Evolutionary conservation across 2,888 invertebrate genomes (phyloP).

Genomic region (Aphelenchoides bicaudatus): DNA sequence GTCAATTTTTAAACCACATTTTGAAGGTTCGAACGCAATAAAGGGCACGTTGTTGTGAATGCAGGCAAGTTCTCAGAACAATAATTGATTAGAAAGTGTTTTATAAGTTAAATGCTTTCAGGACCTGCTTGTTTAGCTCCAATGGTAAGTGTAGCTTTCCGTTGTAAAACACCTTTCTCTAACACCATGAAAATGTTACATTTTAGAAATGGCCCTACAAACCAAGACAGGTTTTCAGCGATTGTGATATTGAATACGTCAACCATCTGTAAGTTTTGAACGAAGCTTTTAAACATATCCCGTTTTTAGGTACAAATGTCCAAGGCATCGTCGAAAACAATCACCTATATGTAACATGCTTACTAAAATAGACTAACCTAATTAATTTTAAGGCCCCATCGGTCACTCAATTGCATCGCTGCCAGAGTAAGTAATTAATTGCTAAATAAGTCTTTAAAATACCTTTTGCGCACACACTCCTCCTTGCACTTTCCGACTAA

Average conservation of each 20-base stretch:
- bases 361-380: no score
- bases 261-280: slow-evolving; percentile 27
- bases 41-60: slow-evolving; percentile 31
- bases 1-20: no score
- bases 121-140: slow-evolving; percentile 37
- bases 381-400: no score
- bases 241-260: slow-evolving; percentile 38
- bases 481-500: no score
- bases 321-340: slow-evolving; percentile 26
- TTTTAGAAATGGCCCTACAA: slow-evolving; percentile 33
- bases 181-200: no score
- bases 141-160: no score
- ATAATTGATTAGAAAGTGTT: no score
- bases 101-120: no score
- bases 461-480: no score
- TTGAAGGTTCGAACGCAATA: slow-evolving; percentile 32
- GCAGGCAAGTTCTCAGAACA: no score
- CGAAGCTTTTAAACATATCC: not conserved
- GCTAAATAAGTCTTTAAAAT: no score
- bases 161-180: no score
- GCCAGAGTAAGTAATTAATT: slow-evolving; percentile 11
- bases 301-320: slow-evolving; percentile 29
- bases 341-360: slow-evolving; percentile 36
- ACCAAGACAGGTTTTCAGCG: slow-evolving; percentile 33
- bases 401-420: slow-evolving; percentile 33